A percentile compares a stretch with the other conserved stretches of the same genome.
phyloP scores from a whole-genome alignment of 23 tunicate species.

The Ascidia mentula region DNA sequence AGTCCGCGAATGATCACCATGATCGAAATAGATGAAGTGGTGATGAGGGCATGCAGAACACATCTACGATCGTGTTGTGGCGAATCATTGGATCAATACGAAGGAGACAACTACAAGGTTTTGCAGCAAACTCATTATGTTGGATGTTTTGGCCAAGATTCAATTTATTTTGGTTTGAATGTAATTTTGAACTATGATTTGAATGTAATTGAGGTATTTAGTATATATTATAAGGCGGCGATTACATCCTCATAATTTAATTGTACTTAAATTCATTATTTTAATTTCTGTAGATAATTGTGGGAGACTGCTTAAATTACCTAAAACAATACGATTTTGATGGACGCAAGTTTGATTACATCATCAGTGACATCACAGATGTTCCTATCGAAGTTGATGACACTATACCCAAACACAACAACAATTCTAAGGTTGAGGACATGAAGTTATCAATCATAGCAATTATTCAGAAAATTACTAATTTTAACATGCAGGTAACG shows the following conservation, averaged over 20 bases:
- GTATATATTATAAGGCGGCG: too few relatives aligned
- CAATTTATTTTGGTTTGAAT: too few relatives aligned
- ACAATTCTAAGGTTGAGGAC: too few relatives aligned
- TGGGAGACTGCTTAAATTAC: slow-evolving; percentile 27
- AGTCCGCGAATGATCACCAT: slow-evolving; percentile 24
- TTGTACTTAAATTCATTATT: too few relatives aligned
- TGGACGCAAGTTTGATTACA: slow-evolving; percentile 32
- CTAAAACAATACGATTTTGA: slow-evolving; percentile 14
- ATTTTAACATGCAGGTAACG: background rate
- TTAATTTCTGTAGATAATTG: slow-evolving; percentile 17
- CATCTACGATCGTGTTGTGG: slow-evolving; percentile 34
- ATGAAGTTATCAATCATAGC: too few relatives aligned
- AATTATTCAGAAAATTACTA: too few relatives aligned
- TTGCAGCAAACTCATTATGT: too few relatives aligned
- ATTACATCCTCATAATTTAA: too few relatives aligned
- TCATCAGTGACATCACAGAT: slow-evolving; percentile 37
- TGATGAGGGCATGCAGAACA: slow-evolving; percentile 19
- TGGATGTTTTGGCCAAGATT: too few relatives aligned
- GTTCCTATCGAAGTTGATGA: slow-evolving; percentile 23
- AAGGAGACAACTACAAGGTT: slow-evolving; percentile 37
- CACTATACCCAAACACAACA: too few relatives aligned
- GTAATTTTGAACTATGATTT: too few relatives aligned
- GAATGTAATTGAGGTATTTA: too few relatives aligned
- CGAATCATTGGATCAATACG: slow-evolving; percentile 25
- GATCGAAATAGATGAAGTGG: slow-evolving; percentile 47